phyloP scores from a whole-genome alignment of 2,888 invertebrate genomes.

The Chironomus tentans region DNA sequence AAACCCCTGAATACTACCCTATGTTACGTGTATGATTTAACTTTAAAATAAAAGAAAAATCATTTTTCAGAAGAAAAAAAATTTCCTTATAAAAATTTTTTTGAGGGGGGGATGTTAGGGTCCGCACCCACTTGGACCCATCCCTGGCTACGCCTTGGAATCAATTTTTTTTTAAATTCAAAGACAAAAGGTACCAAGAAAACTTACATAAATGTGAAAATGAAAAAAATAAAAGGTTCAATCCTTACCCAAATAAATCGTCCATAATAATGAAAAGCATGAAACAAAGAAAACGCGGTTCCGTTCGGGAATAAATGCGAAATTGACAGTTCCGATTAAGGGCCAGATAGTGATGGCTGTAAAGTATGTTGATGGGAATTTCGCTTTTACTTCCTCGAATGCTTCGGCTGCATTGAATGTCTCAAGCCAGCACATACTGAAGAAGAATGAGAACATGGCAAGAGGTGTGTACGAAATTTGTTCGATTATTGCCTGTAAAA shows the following conservation, averaged over 20 bases:
- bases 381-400: slow-evolving; percentile 56
- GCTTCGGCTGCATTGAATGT: slow-evolving; percentile 55
- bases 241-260: slow-evolving; percentile 36
- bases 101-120: too few relatives aligned
- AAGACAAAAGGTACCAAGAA: not conserved
- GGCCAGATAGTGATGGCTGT: slow-evolving; percentile 30
- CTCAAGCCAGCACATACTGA: slow-evolving; percentile 66
- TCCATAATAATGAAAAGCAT: slow-evolving; percentile 64
- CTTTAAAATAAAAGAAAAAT: too few relatives aligned
- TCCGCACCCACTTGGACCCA: too few relatives aligned
- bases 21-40: too few relatives aligned
- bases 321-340: slow-evolving; percentile 50
- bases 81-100: too few relatives aligned
- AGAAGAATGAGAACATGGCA: slow-evolving; percentile 68
- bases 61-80: too few relatives aligned
- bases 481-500: slow-evolving; percentile 51
- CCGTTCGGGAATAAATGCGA: slow-evolving; percentile 57
- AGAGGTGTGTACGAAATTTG: slow-evolving; percentile 66
- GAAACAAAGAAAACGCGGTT: slow-evolving; percentile 67
- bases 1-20: too few relatives aligned
- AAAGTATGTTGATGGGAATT: slow-evolving; percentile 63
- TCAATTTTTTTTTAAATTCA: not conserved
- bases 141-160: too few relatives aligned
- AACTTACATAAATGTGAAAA: not conserved
- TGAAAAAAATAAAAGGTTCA: not conserved